Conservation (phyloP, 2,797 vertebrate genomes). For the Acanthornis magna region DNA sequence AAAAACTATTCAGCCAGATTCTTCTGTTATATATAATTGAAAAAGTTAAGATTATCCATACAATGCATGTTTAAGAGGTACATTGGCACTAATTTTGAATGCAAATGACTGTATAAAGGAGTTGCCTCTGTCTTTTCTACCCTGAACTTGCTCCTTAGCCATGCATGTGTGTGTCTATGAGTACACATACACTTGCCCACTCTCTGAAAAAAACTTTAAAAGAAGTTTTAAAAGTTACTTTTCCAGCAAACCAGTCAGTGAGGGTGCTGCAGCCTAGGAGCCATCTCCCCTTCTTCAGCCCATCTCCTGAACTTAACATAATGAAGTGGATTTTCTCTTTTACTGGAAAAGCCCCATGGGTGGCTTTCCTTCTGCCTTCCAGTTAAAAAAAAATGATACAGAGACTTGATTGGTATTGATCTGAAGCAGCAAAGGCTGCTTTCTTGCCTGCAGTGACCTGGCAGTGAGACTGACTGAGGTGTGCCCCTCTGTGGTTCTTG, state of each 20-base stretch:
- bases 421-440: not conserved
- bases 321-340: not conserved
- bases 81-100: not conserved
- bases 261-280: not conserved
- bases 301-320: not conserved
- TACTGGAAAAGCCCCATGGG: not conserved
- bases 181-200: not conserved
- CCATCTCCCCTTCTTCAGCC: not conserved
- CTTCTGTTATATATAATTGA: not conserved
- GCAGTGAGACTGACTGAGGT: not conserved
- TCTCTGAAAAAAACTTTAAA: not conserved
- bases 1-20: not conserved
- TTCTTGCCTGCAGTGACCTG: not conserved
- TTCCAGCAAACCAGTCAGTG: not conserved
- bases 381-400: not conserved
- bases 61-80: not conserved
- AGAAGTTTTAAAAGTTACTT: not conserved
- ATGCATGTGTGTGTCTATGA: rapidly evolving
- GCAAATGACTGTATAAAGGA: not conserved
- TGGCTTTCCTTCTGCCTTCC: not conserved
- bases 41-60: not conserved
- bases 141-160: not conserved
- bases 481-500: not conserved
- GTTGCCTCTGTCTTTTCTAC: not conserved
- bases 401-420: not conserved